phyloP scores from a whole-genome alignment of 2,888 invertebrate genomes.

The Lordiphosa andalusiaca region DNA sequence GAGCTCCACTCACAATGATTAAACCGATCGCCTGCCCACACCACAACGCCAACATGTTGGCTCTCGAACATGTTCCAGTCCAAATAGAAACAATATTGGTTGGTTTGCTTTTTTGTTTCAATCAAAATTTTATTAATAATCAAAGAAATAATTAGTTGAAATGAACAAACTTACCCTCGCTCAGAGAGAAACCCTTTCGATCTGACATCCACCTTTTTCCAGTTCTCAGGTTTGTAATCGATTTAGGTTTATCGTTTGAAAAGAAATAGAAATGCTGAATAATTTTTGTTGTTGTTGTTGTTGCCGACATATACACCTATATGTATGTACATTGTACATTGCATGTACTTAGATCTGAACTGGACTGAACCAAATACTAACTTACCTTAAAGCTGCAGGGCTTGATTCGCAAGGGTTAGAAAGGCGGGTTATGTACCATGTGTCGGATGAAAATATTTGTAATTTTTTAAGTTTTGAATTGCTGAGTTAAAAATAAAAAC shows the following conservation, averaged over 20 bases:
- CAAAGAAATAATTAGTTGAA: not conserved
- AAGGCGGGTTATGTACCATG: no score
- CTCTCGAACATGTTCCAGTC: constrained; percentile 50
- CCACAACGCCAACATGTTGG: constrained; percentile 42
- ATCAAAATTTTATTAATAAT: constrained; percentile 6
- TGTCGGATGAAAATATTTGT: no score
- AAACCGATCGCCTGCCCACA: constrained; percentile 36
- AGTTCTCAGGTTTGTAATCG: constrained; percentile 21
- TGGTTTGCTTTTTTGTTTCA: constrained; percentile 12
- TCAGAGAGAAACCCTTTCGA: no score
- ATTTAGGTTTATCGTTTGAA: constrained; percentile 25
- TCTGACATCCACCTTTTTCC: no score
- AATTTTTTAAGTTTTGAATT: no score
- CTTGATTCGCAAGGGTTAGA: constrained; percentile 5
- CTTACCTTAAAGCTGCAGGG: constrained; percentile 29
- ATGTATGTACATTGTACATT: no score
- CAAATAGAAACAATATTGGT: constrained; percentile 32
- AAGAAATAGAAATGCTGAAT: constrained; percentile 37
- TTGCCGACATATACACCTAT: no score
- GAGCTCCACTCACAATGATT: constrained; percentile 30
- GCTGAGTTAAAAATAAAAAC: no score
- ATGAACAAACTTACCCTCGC: constrained; percentile 32
- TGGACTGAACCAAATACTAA: constrained; percentile 16
- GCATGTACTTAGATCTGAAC: constrained; percentile 17
- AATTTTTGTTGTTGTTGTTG: no score